Evolutionary conservation across 1,140 invertebrate genomes (phyloP).

Genomic region (Drosophila persimilis): DNA sequence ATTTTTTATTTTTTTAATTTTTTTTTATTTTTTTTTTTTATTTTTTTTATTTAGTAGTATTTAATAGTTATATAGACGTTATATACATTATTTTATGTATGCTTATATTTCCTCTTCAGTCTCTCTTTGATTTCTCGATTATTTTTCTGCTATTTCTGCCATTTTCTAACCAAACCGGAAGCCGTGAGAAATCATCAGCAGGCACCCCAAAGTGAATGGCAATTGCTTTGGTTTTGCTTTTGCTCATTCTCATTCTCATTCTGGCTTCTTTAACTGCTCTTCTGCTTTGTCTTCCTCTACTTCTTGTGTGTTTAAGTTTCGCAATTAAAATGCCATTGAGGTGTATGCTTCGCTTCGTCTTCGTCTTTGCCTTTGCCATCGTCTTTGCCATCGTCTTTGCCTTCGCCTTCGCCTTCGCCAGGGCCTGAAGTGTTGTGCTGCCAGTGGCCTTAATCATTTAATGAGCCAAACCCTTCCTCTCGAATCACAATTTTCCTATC

Average conservation of each 20-base stretch:
- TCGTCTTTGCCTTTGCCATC: neutral
- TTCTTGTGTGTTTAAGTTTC: conserved; percentile 50
- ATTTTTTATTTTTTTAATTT: too few relatives aligned
- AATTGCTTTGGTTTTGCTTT: conserved; percentile 6
- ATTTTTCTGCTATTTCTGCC: too few relatives aligned
- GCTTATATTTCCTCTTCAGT: too few relatives aligned
- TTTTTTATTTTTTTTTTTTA: too few relatives aligned
- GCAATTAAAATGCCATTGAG: conserved; percentile 72
- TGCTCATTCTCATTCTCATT: neutral
- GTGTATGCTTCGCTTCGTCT: conserved; percentile 24
- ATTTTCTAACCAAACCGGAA: neutral
- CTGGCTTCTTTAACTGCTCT: conserved; percentile 1
- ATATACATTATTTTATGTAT: too few relatives aligned
- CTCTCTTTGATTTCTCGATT: too few relatives aligned
- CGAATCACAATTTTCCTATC: neutral
- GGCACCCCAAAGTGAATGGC: conserved; percentile 36
- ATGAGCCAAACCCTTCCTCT: conserved; percentile 39
- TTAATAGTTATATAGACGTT: too few relatives aligned
- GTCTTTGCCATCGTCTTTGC: too few relatives aligned
- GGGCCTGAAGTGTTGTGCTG: neutral
- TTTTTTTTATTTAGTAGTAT: too few relatives aligned
- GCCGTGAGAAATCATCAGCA: neutral
- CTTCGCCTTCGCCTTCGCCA: too few relatives aligned
- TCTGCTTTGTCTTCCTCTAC: neutral
- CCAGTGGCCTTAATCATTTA: conserved; percentile 35